Evolutionary conservation across 2,113 vertebrate species (phyloP), one percentile per base, ranked within the genome.

Genomic region (Puma concolor): DNA sequence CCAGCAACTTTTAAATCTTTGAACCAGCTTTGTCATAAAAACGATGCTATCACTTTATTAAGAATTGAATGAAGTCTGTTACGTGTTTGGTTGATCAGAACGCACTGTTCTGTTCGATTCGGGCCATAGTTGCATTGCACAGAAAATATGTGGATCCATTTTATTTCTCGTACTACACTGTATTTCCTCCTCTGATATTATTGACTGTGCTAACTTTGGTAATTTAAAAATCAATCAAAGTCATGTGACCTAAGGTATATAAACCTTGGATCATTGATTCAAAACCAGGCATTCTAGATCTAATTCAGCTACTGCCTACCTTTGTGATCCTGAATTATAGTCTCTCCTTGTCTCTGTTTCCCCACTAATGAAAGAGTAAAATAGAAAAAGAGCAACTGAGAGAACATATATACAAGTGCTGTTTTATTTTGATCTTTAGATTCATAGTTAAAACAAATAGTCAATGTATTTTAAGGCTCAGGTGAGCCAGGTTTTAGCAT

Each of bases 1-100:
- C 97, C 98, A 93, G 97, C 97, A 97, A 98, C 98, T 98, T 98
- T 99, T 98, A 92, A 92, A 97, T 95, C 97, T 96, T 98, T 95
- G 90, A 97, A 94, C 83, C 95, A 92, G 96, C 97, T 95, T 97
- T 94, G 71, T 94, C 69, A 57, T 86, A 66, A 91, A 86, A 80
- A 63, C 23, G 79, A 50, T 36, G 67, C 63, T 88, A 17, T 85
- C 27, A 7, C 52, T 77, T 84, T 36, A 80, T 80, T 77, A 41
- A 36, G 36, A 94, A 33, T 52, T 36, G 36, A 82, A 87, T 48
- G 74, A 57, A 91, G 41, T 13, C 25, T 0, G 6, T 67, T 79
- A 27, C 60, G 82, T 63, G 57, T 69, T 31, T 8, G 79, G 29
- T 54, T 63, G 52, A 87, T 94, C n/a, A 74, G 31, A 33, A 33